Conservation (phyloP, 2,797 vertebrate species). For the Moxostoma hubbsi region DNA sequence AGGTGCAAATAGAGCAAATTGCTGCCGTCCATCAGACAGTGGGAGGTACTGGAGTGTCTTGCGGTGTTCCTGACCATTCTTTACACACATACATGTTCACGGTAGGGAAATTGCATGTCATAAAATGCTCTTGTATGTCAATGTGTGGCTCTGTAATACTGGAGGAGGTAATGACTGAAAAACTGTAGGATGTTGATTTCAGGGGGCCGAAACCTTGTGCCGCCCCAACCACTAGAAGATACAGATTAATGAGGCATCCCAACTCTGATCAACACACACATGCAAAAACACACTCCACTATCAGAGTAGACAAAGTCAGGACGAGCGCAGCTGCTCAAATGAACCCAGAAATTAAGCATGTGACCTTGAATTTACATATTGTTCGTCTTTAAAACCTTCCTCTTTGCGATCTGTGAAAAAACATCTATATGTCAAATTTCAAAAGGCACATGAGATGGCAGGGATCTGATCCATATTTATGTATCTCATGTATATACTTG, state of each 20-base stretch:
- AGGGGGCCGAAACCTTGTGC: slow-evolving; percentile 29
- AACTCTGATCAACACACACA: slow-evolving; percentile 28
- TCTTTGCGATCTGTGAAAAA: slow-evolving; percentile 4
- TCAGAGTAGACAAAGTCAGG: slow-evolving; percentile 31
- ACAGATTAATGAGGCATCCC: slow-evolving; percentile 53
- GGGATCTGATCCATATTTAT: not conserved
- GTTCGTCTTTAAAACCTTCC: slow-evolving; percentile 9
- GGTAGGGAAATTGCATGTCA: slow-evolving; percentile 33
- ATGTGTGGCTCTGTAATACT: slow-evolving; percentile 43
- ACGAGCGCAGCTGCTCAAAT: slow-evolving; percentile 46
- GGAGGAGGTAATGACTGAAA: slow-evolving; percentile 52
- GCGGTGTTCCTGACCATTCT: slow-evolving; percentile 33
- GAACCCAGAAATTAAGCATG: slow-evolving; percentile 33
- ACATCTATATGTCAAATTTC: not conserved
- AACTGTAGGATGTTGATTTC: slow-evolving; percentile 39
- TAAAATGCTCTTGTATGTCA: slow-evolving; percentile 52
- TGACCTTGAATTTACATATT: slow-evolving; percentile 36
- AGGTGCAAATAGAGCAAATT: slow-evolving; percentile 58
- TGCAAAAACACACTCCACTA: slow-evolving; percentile 16
- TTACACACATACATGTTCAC: slow-evolving; percentile 20
- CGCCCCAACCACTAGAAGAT: slow-evolving; percentile 8
- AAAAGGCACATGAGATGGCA: not conserved
- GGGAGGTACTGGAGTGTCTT: slow-evolving; percentile 43
- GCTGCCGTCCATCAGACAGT: slow-evolving; percentile 49
- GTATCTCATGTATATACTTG: no score